phyloP scores from a whole-genome alignment of 1,140 invertebrate genomes.

The Planococcus citri region DNA sequence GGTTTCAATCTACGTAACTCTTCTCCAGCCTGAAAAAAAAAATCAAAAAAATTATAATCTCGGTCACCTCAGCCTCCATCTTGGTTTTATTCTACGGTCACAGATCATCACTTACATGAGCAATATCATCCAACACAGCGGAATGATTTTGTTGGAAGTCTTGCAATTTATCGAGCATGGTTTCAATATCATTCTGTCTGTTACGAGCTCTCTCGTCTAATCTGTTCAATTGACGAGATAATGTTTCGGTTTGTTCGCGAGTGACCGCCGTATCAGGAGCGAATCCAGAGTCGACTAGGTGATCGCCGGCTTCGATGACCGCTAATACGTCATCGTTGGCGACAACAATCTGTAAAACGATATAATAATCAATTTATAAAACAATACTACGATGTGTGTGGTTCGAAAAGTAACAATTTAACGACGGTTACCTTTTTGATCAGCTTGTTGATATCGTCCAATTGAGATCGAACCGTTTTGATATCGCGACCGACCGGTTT shows the following conservation, averaged over 20 bases:
- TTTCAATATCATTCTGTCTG: conserved; percentile 62
- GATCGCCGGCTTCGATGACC: conserved; percentile 57
- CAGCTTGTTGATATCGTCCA: conserved; percentile 62
- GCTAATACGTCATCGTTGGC: conserved; percentile 54
- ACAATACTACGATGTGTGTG: neutral
- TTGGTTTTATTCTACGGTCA: no score
- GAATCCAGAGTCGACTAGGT: conserved; percentile 67
- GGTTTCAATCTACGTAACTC: conserved; percentile 69
- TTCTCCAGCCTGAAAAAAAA: conserved; percentile 35
- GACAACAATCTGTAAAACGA: conserved; percentile 37
- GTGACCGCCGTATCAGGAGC: conserved; percentile 66
- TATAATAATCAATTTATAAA: neutral
- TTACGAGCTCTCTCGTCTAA: conserved; percentile 61
- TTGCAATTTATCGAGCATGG: conserved; percentile 59
- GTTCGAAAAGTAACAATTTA: no score
- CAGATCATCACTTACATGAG: conserved; percentile 42
- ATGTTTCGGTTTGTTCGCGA: conserved; percentile 61
- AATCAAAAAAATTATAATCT: no score
- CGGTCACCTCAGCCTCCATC: no score
- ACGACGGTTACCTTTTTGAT: conserved; percentile 47
- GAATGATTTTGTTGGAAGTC: conserved; percentile 69
- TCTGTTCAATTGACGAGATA: conserved; percentile 62
- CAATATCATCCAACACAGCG: conserved; percentile 59
- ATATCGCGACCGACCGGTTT: conserved; percentile 75
- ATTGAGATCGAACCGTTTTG: conserved; percentile 67